These are phyloP conservation scores for Myotis brandtii DNA, from an alignment of 2,113 vertebrate species.

Conservation along the genomic window DNA sequence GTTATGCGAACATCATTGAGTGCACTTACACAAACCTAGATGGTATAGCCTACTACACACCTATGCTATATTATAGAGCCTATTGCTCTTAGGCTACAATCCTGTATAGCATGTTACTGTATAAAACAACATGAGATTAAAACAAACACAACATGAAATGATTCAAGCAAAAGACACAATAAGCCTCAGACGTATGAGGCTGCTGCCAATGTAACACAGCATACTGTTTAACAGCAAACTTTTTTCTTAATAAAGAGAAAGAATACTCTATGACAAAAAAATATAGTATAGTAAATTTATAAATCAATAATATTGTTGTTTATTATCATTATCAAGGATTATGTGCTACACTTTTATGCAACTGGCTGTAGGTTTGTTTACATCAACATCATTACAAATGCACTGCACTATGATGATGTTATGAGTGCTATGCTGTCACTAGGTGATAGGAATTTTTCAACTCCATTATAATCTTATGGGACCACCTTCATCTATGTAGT, in stretches of 20 bases:
- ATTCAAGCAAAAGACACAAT: background rate
- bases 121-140: background rate
- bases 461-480: background rate
- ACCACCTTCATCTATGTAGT: background rate
- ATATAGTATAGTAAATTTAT: background rate
- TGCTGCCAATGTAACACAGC: background rate
- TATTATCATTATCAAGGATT: background rate
- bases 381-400: background rate
- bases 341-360: background rate
- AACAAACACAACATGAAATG: background rate
- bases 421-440: background rate
- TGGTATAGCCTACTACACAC: background rate
- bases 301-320: background rate
- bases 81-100: background rate
- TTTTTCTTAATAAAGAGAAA: background rate
- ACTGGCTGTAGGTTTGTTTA: background rate
- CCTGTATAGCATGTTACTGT: background rate
- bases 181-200: background rate
- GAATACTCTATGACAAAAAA: background rate
- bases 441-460: background rate
- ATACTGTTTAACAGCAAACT: background rate
- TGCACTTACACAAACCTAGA: background rate
- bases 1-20: background rate
- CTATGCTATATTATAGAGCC: background rate
- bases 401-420: background rate